Evolutionary conservation across 92 coral and sea anemone species (phyloP).

Genomic region (Epizoanthus rinbou): DNA sequence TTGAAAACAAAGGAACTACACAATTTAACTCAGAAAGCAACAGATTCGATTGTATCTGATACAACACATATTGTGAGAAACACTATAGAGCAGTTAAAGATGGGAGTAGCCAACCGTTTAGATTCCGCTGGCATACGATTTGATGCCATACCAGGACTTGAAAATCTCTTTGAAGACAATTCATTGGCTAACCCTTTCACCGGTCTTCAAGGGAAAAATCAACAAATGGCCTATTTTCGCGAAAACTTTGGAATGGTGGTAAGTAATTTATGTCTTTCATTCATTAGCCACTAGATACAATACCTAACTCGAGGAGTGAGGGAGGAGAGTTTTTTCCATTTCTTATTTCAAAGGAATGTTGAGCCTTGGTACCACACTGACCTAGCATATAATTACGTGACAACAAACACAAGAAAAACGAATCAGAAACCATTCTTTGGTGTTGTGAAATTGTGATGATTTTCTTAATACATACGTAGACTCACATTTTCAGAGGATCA

Average conservation of each 20-base stretch:
- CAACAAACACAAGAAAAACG: no score
- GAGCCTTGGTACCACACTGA: no score
- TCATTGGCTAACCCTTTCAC: conserved; percentile 42
- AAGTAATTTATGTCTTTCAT: conserved; percentile 21
- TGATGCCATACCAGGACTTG: conserved; percentile 49
- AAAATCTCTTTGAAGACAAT: conserved; percentile 50
- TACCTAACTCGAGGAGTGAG: no score
- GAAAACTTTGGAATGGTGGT: conserved; percentile 58
- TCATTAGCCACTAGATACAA: no score
- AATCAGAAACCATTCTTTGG: no score
- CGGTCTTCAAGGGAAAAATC: conserved; percentile 35
- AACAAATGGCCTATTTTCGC: conserved; percentile 41
- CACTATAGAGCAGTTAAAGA: conserved; percentile 32
- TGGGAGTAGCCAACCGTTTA: conserved; percentile 1
- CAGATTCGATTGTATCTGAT: conserved; percentile 49
- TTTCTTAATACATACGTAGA: no score
- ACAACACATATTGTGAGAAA: conserved; percentile 42
- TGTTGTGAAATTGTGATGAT: no score
- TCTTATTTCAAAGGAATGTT: no score
- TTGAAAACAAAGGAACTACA: conserved; percentile 53
- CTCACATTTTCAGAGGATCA: no score
- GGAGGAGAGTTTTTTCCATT: no score
- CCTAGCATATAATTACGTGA: no score
- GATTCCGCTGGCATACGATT: conserved; percentile 43
- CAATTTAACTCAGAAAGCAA: conserved; percentile 44